phyloP scores from a whole-genome alignment of 2,797 vertebrate genomes.

The Neopelma chrysocephalum region DNA sequence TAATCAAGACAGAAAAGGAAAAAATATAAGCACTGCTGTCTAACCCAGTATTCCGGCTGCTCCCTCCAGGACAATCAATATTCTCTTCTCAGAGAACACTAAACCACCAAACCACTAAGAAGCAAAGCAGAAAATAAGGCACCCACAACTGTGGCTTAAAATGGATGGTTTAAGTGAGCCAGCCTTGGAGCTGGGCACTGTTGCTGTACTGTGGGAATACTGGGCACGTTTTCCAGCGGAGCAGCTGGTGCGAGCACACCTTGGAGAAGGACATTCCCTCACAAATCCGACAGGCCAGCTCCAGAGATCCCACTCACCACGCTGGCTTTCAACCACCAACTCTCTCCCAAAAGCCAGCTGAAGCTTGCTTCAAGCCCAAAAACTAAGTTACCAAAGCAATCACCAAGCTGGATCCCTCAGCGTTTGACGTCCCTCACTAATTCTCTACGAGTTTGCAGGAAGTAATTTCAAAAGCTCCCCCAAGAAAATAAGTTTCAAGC shows the following conservation, averaged over 20 bases:
- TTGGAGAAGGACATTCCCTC: not conserved
- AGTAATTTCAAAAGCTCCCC: conserved; percentile 33
- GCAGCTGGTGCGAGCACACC: not conserved
- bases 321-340: not conserved
- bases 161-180: not conserved
- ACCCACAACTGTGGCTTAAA: not conserved
- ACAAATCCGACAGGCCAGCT: not conserved
- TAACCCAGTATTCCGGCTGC: not conserved
- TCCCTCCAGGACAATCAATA: not conserved
- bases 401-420: not conserved
- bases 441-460: not conserved
- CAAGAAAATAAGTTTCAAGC: conserved; percentile 26
- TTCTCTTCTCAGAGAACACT: not conserved
- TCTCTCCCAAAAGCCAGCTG: not conserved
- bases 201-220: not conserved
- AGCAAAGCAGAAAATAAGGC: not conserved
- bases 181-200: not conserved
- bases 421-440: not conserved
- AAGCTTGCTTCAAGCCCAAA: not conserved
- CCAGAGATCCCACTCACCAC: not conserved
- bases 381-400: not conserved
- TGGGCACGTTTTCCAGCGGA: not conserved
- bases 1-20: not conserved
- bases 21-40: not conserved
- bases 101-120: not conserved